These are phyloP conservation scores for Ophion ventricosus DNA, from an alignment of 2,888 invertebrate genomes.

Conservation along the genomic window DNA sequence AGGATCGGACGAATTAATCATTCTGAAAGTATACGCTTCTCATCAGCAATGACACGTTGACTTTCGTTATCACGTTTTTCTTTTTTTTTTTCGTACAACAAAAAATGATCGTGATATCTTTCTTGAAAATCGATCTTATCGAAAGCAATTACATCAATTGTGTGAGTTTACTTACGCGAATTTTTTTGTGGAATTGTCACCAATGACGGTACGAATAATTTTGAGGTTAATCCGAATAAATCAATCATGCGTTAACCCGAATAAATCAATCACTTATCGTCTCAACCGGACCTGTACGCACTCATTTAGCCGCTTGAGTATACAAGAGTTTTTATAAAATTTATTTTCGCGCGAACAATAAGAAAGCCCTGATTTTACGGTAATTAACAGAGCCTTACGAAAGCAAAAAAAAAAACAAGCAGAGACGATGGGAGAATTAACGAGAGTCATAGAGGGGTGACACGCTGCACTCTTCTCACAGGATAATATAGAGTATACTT, in stretches of 20 bases:
- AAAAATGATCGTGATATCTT: background rate
- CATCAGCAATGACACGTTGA: background rate
- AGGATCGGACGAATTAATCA: constrained; percentile 85
- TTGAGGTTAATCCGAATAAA: constrained; percentile 17
- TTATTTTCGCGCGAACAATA: background rate
- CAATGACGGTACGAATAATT: background rate
- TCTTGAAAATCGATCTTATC: background rate
- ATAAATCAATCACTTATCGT: background rate
- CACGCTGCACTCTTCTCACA: no score
- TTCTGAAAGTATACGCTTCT: constrained; percentile 67
- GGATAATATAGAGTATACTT: no score
- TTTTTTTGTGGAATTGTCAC: background rate
- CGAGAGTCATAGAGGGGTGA: no score
- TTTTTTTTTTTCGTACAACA: background rate
- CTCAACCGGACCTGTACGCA: background rate
- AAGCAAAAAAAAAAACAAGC: background rate
- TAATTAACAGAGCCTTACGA: background rate
- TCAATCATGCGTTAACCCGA: background rate
- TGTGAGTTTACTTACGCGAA: constrained; percentile 9
- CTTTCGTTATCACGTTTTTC: background rate
- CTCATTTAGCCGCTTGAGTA: background rate
- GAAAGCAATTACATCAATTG: background rate
- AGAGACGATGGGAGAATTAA: background rate
- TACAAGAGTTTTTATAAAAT: background rate
- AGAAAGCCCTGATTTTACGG: background rate